phyloP scores from a whole-genome alignment of 2,797 vertebrate species.

The Phoebastria nigripes region DNA sequence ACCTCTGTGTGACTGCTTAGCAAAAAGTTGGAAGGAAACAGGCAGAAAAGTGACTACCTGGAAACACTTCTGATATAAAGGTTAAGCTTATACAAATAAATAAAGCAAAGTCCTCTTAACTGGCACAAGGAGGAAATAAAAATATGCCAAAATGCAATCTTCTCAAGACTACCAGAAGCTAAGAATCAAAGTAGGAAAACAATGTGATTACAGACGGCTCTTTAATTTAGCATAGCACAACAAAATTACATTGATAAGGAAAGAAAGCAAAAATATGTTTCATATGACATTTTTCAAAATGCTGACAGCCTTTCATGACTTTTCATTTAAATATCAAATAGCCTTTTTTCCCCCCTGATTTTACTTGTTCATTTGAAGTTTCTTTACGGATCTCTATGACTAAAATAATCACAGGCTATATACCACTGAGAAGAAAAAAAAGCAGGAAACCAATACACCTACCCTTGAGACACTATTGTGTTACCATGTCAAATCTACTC shows the following conservation, averaged over 20 bases:
- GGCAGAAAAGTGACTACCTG: neutral
- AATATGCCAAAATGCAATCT: neutral
- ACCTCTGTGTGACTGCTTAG: conserved; percentile 30
- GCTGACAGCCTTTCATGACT: neutral
- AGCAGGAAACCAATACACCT: neutral
- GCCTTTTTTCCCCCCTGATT: rapidly evolving
- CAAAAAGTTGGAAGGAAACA: conserved; percentile 33
- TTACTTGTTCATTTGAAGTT: neutral
- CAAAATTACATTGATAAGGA: neutral
- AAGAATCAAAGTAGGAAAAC: neutral
- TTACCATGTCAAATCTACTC: neutral
- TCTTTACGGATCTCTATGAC: neutral
- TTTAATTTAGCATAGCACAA: neutral
- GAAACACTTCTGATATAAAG: conserved; percentile 23
- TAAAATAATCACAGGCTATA: neutral
- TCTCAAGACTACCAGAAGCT: neutral
- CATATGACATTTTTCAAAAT: neutral
- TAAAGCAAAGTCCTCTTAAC: neutral
- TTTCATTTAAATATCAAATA: neutral
- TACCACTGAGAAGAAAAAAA: neutral
- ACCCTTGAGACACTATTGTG: neutral
- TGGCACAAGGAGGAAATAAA: neutral
- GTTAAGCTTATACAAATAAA: neutral
- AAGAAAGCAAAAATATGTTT: neutral
- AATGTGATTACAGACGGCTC: neutral